Evolutionary conservation across 2,797 vertebrate species (phyloP), one percentile per base, ranked within the genome.

Genomic region (Hephaestus fuliginosus): DNA sequence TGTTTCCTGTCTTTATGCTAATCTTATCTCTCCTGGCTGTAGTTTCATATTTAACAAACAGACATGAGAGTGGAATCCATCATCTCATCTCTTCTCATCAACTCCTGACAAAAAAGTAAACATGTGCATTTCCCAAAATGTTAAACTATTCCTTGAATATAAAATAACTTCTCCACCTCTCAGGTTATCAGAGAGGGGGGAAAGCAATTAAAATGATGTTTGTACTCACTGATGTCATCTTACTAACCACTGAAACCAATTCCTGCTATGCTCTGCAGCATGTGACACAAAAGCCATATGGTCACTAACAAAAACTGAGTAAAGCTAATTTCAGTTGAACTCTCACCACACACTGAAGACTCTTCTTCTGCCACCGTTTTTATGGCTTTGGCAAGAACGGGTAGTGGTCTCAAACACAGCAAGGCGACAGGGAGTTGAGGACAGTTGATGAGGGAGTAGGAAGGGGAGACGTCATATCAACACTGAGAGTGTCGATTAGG

Each of bases 401-500:
- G 41, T 65, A 53, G 67, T 4, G 17, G 51, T 52, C 58, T 83
- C 15, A 57, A 61, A 67, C 46, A 0, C 78, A 60, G 82, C 65
- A 11, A 73, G 64, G 39, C 56, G 51, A 74, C 75, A 15, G 66
- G 46, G 52, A 78, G 79, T 43, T 15, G 70, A 80, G 74, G 87
- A 85, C 83, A 86, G 85, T 36, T 84, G 84, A 86, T 62, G 76
- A 84, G 71, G 20, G 46, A 43, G 57, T 69, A 71, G 22, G 43
- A 48, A 79, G 25, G 25, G 82, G 74, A 67, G 68, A 81, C 74
- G 67, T 80, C 67, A 49, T 41, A 70, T 90, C 85, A 82, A 86
- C 90, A 85, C 90, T 52, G n/a, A 80, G 69, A 83, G 89, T 92
- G 88, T 92, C 70, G 82, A 92, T 92, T 84, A 90, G 79, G 87